Evolutionary conservation across 2,888 invertebrate species (phyloP).

Genomic region (Steinernema scapterisci): DNA sequence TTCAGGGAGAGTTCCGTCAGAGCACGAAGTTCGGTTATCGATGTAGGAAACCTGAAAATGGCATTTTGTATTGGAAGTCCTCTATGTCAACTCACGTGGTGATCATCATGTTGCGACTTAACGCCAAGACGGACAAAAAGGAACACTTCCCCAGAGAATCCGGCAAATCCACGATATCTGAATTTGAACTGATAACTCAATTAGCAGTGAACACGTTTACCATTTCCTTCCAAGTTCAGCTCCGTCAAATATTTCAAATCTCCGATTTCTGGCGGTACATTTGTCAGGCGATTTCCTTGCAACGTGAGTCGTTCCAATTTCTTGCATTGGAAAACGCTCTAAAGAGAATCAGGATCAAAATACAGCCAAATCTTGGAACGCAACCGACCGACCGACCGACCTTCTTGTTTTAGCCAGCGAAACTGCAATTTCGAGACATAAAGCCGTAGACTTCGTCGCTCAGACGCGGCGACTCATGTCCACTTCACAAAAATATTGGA

Average conservation of each 20-base stretch:
- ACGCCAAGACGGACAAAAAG: neutral
- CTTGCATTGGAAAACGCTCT: constrained; percentile 91
- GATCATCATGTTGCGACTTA: neutral
- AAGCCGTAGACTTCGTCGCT: too few species aligned
- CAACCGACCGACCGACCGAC: too few species aligned
- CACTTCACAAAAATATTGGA: too few species aligned
- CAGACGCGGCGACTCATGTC: too few species aligned
- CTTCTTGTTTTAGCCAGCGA: too few species aligned
- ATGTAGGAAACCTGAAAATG: constrained; percentile 81
- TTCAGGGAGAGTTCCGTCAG: constrained; percentile 92
- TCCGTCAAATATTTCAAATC: constrained; percentile 96
- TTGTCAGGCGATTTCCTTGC: constrained; percentile 97
- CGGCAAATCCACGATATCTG: constrained; percentile 5
- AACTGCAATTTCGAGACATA: too few species aligned
- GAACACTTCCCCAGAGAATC: neutral
- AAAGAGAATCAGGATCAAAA: constrained; percentile 69
- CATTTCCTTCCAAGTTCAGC: constrained; percentile 96
- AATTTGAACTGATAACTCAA: neutral
- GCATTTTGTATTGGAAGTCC: too few species aligned
- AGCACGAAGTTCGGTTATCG: constrained; percentile 89
- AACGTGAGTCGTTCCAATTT: constrained; percentile 89
- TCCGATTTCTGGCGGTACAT: constrained; percentile 91
- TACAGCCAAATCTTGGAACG: too few species aligned
- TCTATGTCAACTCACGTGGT: neutral
- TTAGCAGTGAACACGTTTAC: constrained; percentile 74